Evolutionary conservation across 2,797 vertebrate genomes (phyloP).

Genomic region (Triplophysa bombifrons): DNA sequence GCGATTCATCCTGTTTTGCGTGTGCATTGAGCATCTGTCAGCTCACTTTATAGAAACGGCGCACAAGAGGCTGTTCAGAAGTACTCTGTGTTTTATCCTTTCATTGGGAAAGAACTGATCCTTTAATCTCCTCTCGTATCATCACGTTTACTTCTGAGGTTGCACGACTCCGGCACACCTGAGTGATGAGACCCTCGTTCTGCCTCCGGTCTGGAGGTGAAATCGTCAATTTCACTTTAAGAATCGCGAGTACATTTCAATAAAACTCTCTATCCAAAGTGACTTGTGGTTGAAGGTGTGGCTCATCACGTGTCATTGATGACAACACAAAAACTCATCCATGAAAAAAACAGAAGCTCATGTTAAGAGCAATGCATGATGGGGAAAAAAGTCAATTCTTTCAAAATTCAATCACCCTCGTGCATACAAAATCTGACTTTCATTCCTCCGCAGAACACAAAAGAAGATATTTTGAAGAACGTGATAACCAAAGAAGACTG

Average conservation of each 20-base stretch:
- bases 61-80: neutral
- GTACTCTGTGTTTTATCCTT: neutral
- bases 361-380: too few relatives aligned
- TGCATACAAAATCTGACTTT: neutral
- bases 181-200: neutral
- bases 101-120: conserved; percentile 26
- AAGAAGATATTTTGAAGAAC: too few relatives aligned
- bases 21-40: neutral
- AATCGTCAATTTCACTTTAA: neutral
- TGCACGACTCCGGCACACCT: neutral
- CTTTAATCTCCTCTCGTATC: conserved; percentile 11
- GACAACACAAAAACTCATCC: too few relatives aligned
- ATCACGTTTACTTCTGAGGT: conserved; percentile 1
- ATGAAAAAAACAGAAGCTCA: neutral
- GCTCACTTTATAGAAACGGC: neutral
- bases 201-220: neutral
- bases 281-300: too few relatives aligned
- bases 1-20: neutral
- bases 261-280: too few relatives aligned
- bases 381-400: too few relatives aligned
- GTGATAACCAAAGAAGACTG: too few relatives aligned
- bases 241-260: neutral
- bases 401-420: too few relatives aligned
- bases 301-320: too few relatives aligned
- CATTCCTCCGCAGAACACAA: too few relatives aligned